Evolutionary conservation across 2,888 invertebrate species (phyloP).

Genomic region (Iselma pallidipennis): DNA sequence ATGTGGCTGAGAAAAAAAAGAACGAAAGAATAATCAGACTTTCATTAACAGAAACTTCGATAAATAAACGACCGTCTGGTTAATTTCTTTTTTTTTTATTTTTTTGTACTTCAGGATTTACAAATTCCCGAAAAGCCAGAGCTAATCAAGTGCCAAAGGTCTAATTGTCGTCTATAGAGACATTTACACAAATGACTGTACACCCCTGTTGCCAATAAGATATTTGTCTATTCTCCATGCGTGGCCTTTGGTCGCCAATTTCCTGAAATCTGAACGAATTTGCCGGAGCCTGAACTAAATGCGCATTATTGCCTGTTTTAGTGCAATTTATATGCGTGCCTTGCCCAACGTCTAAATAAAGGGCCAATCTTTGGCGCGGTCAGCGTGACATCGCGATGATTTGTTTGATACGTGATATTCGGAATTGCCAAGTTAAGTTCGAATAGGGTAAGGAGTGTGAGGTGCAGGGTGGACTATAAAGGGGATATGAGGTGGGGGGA

Average conservation of each 20-base stretch:
- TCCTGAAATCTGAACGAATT: slow-evolving; percentile 54
- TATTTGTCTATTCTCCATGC: slow-evolving; percentile 30
- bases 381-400: slow-evolving; percentile 53
- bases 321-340: slow-evolving; percentile 55
- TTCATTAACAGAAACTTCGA: neutral
- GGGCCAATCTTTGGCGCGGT: slow-evolving; percentile 49
- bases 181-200: neutral
- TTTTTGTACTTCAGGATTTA: neutral
- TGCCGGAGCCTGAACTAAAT: slow-evolving; percentile 48
- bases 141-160: neutral
- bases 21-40: neutral
- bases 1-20: neutral
- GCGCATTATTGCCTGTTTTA: slow-evolving; percentile 54
- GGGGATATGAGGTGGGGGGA: neutral
- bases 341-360: slow-evolving; percentile 47
- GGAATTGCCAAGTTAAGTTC: slow-evolving; percentile 29
- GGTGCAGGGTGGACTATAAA: neutral
- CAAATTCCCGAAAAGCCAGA: neutral
- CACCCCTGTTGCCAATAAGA: neutral
- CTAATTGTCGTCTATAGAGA: neutral
- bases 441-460: slow-evolving; percentile 12
- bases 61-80: neutral
- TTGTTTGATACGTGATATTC: slow-evolving; percentile 53
- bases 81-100: neutral
- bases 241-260: slow-evolving; percentile 42